A percentile compares a stretch with the other conserved stretches of the same genome.
Conservation (phyloP, 2,888 invertebrate genomes). For the Ctena decussata region DNA sequence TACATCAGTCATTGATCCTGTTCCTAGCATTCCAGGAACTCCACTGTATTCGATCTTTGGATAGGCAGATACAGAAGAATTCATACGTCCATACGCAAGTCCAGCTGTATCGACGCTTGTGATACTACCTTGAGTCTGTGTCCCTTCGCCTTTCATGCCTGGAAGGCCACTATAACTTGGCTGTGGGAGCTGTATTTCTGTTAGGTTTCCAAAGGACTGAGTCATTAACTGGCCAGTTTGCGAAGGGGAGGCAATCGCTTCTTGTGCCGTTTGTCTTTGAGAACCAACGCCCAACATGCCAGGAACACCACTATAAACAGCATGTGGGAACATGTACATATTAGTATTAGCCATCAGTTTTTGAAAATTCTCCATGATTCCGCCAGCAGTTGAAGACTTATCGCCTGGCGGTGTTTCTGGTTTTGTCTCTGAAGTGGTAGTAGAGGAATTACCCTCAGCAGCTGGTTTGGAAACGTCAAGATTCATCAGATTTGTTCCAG, state of each 20-base stretch:
- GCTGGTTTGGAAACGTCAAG: background rate
- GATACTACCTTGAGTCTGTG: background rate
- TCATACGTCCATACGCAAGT: background rate
- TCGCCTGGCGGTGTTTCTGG: background rate
- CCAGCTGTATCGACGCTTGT: background rate
- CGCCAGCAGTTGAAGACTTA: background rate
- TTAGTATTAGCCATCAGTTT: background rate
- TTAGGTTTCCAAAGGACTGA: background rate
- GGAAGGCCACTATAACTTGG: conserved; percentile 16
- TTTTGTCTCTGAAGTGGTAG: background rate
- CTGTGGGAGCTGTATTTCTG: background rate
- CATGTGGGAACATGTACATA: conserved; percentile 21
- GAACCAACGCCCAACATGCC: conserved; percentile 46
- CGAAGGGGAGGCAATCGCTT: background rate
- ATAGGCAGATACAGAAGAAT: background rate
- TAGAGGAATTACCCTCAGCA: background rate
- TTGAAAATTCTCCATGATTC: background rate
- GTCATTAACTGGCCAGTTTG: conserved; percentile 1
- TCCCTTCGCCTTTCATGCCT: conserved; percentile 13
- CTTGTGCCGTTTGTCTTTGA: background rate
- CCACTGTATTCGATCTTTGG: background rate
- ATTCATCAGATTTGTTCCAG: background rate
- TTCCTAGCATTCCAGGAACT: background rate
- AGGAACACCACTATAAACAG: conserved; percentile 35
- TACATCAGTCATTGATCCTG: background rate